Evolutionary conservation across 2,888 invertebrate species (phyloP).

Genomic region (Drymonia ruficornis): DNA sequence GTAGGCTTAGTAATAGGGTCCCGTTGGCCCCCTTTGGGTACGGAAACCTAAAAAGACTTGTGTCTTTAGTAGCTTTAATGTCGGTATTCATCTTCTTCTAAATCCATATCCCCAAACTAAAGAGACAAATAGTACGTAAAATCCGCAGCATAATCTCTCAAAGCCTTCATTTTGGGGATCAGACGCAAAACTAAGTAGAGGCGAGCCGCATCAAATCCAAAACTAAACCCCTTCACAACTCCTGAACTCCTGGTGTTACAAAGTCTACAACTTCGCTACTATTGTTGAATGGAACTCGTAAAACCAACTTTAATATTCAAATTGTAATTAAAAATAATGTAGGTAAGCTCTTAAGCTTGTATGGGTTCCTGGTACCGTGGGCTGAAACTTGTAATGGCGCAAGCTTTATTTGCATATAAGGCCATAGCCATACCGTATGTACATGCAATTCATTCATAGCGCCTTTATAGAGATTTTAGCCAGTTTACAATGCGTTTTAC

Average conservation of each 20-base stretch:
- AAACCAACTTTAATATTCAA: constrained; percentile 41
- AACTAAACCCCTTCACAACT: constrained; percentile 29
- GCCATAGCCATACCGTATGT: too few relatives aligned
- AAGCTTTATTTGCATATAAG: too few relatives aligned
- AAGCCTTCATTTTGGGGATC: constrained; percentile 21
- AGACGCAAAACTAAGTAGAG: constrained; percentile 24
- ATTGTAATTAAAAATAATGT: constrained; percentile 44
- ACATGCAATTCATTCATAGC: too few relatives aligned
- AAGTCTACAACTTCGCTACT: constrained; percentile 28
- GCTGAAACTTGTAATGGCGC: constrained; percentile 1
- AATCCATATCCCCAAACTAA: constrained; percentile 3
- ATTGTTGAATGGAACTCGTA: constrained; percentile 40
- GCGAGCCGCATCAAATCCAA: constrained; percentile 30
- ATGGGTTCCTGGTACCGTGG: constrained; percentile 16
- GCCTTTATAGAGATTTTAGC: too few relatives aligned
- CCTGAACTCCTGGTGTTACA: constrained; percentile 30
- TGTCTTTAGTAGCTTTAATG: too few relatives aligned
- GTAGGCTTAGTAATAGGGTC: too few relatives aligned
- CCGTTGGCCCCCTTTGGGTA: too few relatives aligned
- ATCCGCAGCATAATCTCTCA: not conserved
- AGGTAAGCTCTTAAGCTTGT: not conserved
- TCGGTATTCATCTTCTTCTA: too few relatives aligned
- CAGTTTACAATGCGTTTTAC: too few relatives aligned
- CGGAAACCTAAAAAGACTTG: too few relatives aligned
- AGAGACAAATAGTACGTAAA: constrained; percentile 8